These are phyloP conservation scores for Conus ventricosus DNA, from an alignment of 1,140 invertebrate genomes.

Conservation along the genomic window DNA sequence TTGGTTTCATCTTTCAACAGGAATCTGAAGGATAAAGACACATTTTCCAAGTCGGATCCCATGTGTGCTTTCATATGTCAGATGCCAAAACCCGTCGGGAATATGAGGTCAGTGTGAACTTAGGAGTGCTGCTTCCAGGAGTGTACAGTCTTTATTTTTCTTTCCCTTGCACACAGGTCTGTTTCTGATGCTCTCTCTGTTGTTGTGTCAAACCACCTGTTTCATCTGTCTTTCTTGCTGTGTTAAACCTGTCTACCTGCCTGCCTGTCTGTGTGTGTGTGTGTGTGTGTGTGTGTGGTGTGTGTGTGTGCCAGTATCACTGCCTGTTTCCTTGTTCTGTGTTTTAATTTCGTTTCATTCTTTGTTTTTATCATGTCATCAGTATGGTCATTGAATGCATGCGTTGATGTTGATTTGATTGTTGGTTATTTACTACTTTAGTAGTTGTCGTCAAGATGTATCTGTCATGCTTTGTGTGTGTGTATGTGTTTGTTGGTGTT, in stretches of 20 bases:
- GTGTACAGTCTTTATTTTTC: too few relatives aligned
- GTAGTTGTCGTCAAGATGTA: too few relatives aligned
- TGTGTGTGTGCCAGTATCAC: background rate
- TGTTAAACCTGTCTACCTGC: background rate
- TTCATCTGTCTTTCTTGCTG: background rate
- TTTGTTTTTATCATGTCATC: too few relatives aligned
- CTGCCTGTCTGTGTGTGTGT: background rate
- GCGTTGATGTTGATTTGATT: too few relatives aligned
- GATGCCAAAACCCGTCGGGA: slow-evolving; percentile 49
- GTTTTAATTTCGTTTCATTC: too few relatives aligned
- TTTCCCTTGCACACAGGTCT: background rate
- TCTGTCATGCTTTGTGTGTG: background rate
- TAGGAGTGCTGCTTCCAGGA: background rate
- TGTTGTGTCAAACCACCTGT: background rate
- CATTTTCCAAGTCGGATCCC: slow-evolving; percentile 71
- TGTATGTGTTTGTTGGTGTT: background rate
- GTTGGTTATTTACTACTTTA: too few relatives aligned
- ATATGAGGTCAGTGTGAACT: slow-evolving; percentile 55
- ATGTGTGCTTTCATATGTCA: slow-evolving; percentile 61
- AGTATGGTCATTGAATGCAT: too few relatives aligned
- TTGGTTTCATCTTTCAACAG: slow-evolving; percentile 46
- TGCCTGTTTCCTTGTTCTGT: background rate
- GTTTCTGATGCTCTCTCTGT: background rate
- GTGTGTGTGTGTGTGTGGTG: slow-evolving; percentile 24
- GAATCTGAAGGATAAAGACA: slow-evolving; percentile 66